Evolutionary conservation across 2,113 vertebrate species (phyloP).

Genomic region (Pristiophorus japonicus): DNA sequence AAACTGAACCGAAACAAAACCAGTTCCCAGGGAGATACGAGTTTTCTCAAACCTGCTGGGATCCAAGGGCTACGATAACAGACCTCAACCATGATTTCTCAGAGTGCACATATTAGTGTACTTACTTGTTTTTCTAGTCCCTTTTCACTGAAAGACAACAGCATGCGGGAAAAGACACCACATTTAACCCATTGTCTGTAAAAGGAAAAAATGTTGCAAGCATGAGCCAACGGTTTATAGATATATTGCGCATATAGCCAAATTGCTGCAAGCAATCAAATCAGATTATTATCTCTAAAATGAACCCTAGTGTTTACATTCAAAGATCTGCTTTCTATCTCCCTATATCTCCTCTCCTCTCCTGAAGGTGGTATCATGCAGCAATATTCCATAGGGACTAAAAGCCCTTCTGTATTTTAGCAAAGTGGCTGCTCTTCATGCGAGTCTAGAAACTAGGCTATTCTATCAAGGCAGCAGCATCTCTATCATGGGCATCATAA

Average conservation of each 20-base stretch:
- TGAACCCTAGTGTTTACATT: background rate
- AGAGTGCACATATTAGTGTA: slow-evolving; percentile 7
- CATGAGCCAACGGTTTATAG: background rate
- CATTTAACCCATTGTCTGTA: slow-evolving; percentile 79
- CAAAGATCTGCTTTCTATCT: background rate
- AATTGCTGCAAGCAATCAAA: background rate
- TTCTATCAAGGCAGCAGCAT: background rate
- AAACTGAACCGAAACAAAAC: background rate
- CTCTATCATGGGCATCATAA: background rate
- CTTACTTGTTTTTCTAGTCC: slow-evolving; percentile 83
- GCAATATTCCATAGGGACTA: background rate
- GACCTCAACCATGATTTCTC: background rate
- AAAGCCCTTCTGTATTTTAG: background rate
- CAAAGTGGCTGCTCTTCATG: background rate
- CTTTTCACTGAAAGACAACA: slow-evolving; percentile 81
- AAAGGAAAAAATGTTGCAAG: background rate
- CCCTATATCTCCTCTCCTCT: background rate
- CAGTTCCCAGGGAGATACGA: background rate
- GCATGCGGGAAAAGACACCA: slow-evolving; percentile 71
- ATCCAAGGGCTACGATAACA: background rate
- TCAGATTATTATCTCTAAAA: background rate
- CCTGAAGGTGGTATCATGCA: background rate
- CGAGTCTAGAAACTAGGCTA: background rate
- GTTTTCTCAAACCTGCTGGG: background rate
- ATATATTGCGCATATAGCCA: background rate